Evolutionary conservation across 2,797 vertebrate genomes (phyloP), one percentile per base, ranked within the genome.

Genomic region (Dendrocincla tyrannina): DNA sequence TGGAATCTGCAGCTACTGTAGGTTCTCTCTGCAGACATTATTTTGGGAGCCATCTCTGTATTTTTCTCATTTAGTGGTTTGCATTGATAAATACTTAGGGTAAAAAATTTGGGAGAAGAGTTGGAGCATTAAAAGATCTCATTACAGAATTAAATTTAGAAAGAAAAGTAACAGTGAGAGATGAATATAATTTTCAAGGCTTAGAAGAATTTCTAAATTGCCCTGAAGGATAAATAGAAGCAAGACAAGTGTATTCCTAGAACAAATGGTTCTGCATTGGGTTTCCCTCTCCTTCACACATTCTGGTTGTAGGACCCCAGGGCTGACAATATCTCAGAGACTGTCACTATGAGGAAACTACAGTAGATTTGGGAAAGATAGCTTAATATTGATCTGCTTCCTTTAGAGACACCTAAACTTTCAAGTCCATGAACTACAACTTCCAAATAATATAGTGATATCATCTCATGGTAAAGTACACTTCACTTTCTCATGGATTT

Each of bases 131-230:
- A 70, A 59, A 93, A 25, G 20, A 87, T 68, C 6, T 85, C 39
- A 85, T 89, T 85, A 68, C 39, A 82, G 50, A 95, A 87, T 91
- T 92, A 94, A 53, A 33, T 46, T 50, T 47, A 55, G 69, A 87
- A 91, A 83, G n/a, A 69, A 85, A 86, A 81, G 13, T 33, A 89
- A 70, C 4, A 56, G 22, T 52, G 30, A 32, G 89, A 89, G 24
- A 60, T 30, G 0, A 92, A 68, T 74, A 58, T 9, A 11, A 60
- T 74, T 92, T 89, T 70, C n/a, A 70, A 82, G 8, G 27, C 56
- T 88, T 77, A 83, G 82, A 91, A 92, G n/a, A 89, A 74, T 59
- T 41, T 67, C 69, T 52, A 8, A 85, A 60, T 83, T 92, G 6
- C 64, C 53, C 27, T 83, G 41, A 53, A 49, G 44, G 47, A 49